Percentiles rank a stretch among this genome's conserved stretches.
These are phyloP conservation scores for Lucilia sericata DNA, from an alignment of 1,140 invertebrate genomes.

Conservation along the genomic window DNA sequence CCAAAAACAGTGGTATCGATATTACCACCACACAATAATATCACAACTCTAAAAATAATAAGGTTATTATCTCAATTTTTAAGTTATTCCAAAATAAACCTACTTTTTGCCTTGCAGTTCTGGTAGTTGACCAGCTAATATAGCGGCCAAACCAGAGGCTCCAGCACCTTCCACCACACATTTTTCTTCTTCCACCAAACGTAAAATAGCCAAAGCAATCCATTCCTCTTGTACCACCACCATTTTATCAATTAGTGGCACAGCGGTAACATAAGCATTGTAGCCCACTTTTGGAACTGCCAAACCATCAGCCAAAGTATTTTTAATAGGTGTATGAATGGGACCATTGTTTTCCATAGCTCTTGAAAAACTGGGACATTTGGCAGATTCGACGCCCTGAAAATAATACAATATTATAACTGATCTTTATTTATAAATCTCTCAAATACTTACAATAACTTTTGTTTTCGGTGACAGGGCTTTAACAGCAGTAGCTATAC, in stretches of 20 bases:
- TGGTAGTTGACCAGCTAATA: constrained; percentile 84
- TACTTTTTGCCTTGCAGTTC: constrained; percentile 90
- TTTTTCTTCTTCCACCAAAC: constrained; percentile 90
- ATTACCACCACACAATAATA: constrained; percentile 90
- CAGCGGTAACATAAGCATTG: constrained; percentile 86
- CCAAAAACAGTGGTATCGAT: constrained; percentile 93
- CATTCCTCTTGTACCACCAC: constrained; percentile 85
- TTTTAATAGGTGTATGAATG: constrained; percentile 75
- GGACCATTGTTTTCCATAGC: constrained; percentile 82
- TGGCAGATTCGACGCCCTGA: constrained; percentile 92
- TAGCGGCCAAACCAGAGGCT: constrained; percentile 87
- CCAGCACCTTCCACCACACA: constrained; percentile 94
- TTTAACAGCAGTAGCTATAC: constrained; percentile 88
- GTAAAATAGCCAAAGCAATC: constrained; percentile 90
- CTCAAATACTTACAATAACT: constrained; percentile 74
- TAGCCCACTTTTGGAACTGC: constrained; percentile 90
- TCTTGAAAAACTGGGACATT: constrained; percentile 84
- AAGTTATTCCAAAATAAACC: constrained; percentile 76
- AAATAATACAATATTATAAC: constrained; percentile 60
- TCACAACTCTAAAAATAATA: constrained; percentile 73
- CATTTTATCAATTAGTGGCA: constrained; percentile 84
- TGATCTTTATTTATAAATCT: constrained; percentile 74
- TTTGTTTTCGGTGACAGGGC: constrained; percentile 82
- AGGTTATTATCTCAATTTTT: constrained; percentile 84
- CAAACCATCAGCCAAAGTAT: constrained; percentile 91